Base-by-base conservation (phyloP, 2,113 vertebrate species). In the Ibidorhyncha struthersii region DNA sequence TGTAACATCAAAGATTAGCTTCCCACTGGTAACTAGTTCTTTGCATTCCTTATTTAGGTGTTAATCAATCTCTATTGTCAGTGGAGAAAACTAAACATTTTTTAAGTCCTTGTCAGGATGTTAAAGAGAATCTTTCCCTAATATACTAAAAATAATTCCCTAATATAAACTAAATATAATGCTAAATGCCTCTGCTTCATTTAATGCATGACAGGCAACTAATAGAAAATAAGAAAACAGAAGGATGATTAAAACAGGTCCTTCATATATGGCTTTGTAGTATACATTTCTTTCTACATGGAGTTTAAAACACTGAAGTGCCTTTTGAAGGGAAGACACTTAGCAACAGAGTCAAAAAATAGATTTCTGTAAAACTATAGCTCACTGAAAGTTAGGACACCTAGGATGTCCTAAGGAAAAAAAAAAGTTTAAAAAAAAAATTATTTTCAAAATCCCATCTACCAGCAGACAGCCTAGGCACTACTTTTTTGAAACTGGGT, bases 81-180 rank as follows among this genome's bases (percentile, higher is more conserved):
- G 9, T 13, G 47, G 85, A 62, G 50, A 82, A 78, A 92, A 62
- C 3, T 2, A 47, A 74, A 62, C 9, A 21, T 6, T 82, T 87
- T 23, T 30, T 34, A 91, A 87, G 3, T 0, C 4, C 25, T 21
- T 0, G 0, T 21, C 3, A 38, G 27, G 6, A 3, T 76, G 5
- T 36, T 41, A 58, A 87, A 65, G 8, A 59, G 15, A 52, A n/a
- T 63, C 4, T 81, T 80, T 62, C 40, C 2, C 29, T 77, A n/a
- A n/a, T n/a, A n/a, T n/a, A n/a, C n/a, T n/a, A n/a, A n/a, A n/a
- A n/a, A n/a, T n/a, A n/a, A n/a, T n/a, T n/a, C n/a, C n/a, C n/a
- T n/a, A n/a, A n/a, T n/a, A 34, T 40, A 1, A 7, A 47, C 25
- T 26, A 66, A 66, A 83, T 65, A 21, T 14, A 80, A 91, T n/a